phyloP scores from a whole-genome alignment of 30 jellyfish, hydroid and myxozoan species.

The Hydra vulgaris region DNA sequence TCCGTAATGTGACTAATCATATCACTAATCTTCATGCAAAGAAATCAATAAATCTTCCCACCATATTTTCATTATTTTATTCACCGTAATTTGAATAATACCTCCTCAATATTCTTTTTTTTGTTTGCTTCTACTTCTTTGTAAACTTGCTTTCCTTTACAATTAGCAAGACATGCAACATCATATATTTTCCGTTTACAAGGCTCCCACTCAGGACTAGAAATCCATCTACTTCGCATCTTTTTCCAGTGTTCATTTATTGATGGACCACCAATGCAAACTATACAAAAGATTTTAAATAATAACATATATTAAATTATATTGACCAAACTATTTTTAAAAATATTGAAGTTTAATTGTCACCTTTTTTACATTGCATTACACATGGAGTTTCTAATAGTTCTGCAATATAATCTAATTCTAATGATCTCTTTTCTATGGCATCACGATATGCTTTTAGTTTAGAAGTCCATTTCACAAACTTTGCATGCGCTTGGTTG shows the following conservation, averaged over 20 bases:
- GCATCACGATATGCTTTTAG: neutral
- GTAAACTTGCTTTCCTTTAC: neutral
- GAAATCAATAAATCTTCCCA: too few relatives aligned
- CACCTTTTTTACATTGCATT: neutral
- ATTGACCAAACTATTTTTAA: too few relatives aligned
- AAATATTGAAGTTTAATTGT: too few relatives aligned
- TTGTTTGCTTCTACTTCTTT: neutral
- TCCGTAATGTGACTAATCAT: too few relatives aligned
- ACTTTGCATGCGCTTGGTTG: neutral
- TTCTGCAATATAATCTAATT: neutral
- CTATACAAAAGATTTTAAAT: neutral
- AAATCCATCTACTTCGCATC: neutral
- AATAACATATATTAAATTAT: too few relatives aligned
- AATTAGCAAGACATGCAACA: neutral
- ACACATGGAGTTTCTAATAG: neutral
- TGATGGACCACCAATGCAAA: neutral
- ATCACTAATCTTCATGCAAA: too few relatives aligned
- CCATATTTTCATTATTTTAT: neutral
- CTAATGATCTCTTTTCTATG: neutral
- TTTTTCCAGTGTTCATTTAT: neutral
- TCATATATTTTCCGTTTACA: neutral
- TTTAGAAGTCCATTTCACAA: neutral
- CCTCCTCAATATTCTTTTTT: neutral
- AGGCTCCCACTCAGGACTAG: neutral
- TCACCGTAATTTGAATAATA: neutral